These are phyloP conservation scores for Drosophila atroscutellata DNA, from an alignment of 2,888 invertebrate genomes.

Conservation along the genomic window DNA sequence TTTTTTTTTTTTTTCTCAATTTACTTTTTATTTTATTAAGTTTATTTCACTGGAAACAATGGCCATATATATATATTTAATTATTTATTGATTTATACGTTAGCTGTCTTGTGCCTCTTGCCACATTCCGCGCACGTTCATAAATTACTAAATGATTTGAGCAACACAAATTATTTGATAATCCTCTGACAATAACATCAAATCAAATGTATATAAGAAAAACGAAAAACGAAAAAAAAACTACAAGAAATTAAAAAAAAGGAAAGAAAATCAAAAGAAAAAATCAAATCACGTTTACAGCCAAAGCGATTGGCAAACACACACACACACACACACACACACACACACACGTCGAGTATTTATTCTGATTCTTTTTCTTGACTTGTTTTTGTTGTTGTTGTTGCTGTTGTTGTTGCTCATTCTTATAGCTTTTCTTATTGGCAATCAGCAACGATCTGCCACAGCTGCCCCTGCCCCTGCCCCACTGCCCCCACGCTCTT, in stretches of 20 bases:
- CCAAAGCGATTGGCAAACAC: slow-evolving; percentile 23
- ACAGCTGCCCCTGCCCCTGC: slow-evolving; percentile 14
- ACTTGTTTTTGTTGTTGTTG: neutral
- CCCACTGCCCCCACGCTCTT: neutral
- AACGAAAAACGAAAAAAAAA: neutral
- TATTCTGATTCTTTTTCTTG: neutral
- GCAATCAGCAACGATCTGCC: slow-evolving; percentile 61
- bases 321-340: slow-evolving; percentile 31
- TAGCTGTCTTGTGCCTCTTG: neutral
- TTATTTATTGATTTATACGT: slow-evolving; percentile 10
- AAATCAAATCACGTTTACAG: slow-evolving; percentile 57
- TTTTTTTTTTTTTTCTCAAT: slow-evolving; percentile 1
- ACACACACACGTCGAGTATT: slow-evolving; percentile 19
- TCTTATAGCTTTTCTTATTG: slow-evolving; percentile 61
- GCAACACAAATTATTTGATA: slow-evolving; percentile 35
- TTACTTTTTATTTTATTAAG: neutral
- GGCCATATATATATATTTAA: neutral
- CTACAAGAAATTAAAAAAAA: neutral
- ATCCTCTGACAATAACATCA: slow-evolving; percentile 23
- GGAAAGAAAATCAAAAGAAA: slow-evolving; percentile 29
- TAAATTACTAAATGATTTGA: slow-evolving; percentile 42
- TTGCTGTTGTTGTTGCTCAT: neutral
- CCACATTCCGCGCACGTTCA: slow-evolving; percentile 13
- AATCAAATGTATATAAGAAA: slow-evolving; percentile 14
- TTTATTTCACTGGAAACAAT: neutral